phyloP scores from a whole-genome alignment of 2,113 vertebrate genomes.

The Peromyscus leucopus region DNA sequence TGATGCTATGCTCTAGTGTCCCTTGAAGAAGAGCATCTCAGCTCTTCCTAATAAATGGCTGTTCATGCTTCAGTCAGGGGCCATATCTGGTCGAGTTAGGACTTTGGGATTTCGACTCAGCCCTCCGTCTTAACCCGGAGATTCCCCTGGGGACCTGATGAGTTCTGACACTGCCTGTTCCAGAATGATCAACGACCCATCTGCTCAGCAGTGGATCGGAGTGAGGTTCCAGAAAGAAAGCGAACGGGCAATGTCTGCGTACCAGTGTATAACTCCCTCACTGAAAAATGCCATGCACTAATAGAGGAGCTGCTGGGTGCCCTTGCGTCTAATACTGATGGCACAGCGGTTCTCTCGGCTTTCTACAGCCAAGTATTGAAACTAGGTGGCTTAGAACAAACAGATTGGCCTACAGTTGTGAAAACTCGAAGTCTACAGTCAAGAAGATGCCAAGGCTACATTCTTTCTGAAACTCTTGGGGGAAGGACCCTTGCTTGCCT shows the following conservation, averaged over 20 bases:
- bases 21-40: background rate
- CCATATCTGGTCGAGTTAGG: constrained; percentile 18
- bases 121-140: constrained; percentile 15
- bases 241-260: background rate
- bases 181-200: background rate
- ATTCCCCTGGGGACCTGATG: background rate
- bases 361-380: background rate
- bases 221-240: constrained; percentile 6
- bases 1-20: background rate
- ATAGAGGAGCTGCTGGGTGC: background rate
- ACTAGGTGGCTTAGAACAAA: background rate
- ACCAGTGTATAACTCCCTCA: background rate
- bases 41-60: constrained; percentile 36
- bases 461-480: background rate
- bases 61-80: background rate
- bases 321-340: constrained; percentile 12
- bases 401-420: background rate
- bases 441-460: background rate
- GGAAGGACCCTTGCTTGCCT: background rate
- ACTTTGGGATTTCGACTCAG: constrained; percentile 14
- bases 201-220: background rate
- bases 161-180: constrained; percentile 30
- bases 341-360: background rate
- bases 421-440: background rate
- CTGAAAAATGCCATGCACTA: background rate